phyloP scores from a whole-genome alignment of 2,113 vertebrate species.

The Cyprinus carpio region DNA sequence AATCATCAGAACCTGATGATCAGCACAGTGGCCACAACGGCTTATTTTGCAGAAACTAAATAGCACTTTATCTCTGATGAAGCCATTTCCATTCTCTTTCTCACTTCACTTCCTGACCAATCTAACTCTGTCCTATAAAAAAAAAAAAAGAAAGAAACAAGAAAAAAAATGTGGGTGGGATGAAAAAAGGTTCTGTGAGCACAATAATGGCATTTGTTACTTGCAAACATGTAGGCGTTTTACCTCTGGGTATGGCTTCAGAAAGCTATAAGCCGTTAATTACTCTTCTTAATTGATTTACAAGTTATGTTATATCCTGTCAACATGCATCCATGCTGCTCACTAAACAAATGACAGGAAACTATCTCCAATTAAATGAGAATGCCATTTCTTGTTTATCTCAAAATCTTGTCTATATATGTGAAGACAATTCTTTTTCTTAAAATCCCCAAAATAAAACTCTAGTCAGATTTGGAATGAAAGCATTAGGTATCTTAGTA shows the following conservation, averaged over 20 bases:
- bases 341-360: not conserved
- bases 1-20: slow-evolving; percentile 38
- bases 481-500: not conserved
- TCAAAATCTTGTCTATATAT: not conserved
- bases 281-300: slow-evolving; percentile 12
- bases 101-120: not conserved
- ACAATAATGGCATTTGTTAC: not conserved
- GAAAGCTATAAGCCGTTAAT: not conserved
- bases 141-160: not conserved
- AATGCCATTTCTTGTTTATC: not conserved
- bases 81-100: slow-evolving; percentile 7
- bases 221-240: slow-evolving; percentile 21
- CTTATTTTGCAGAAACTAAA: not conserved
- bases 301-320: not conserved
- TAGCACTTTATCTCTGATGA: not conserved
- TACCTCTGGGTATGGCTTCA: not conserved
- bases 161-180: not conserved
- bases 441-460: not conserved
- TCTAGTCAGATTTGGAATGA: not conserved
- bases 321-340: not conserved
- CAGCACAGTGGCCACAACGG: not conserved
- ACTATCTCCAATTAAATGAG: not conserved
- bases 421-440: not conserved
- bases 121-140: not conserved
- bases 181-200: not conserved